Evolutionary conservation across 2,888 invertebrate genomes (phyloP).

Genomic region (Eupithecia inturbata): DNA sequence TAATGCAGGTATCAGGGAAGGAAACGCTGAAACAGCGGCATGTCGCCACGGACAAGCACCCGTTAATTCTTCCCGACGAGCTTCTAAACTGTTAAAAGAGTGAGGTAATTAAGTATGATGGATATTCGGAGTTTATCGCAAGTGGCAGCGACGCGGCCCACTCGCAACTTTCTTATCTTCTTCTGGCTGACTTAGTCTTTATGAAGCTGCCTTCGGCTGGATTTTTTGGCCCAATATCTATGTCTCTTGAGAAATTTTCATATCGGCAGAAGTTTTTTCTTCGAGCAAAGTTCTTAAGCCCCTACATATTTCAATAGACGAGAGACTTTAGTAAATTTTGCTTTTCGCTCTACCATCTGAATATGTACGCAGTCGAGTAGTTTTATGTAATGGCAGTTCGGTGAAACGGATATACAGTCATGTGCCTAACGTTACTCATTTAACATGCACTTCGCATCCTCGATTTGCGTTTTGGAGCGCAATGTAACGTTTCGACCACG

Average conservation of each 20-base stretch:
- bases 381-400: constrained; percentile 5
- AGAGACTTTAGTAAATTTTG: constrained; percentile 3
- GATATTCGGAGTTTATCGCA: constrained; percentile 78
- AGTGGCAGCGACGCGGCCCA: constrained; percentile 65
- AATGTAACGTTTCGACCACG: constrained; percentile 44
- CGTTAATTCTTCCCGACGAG: constrained; percentile 69
- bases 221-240: constrained; percentile 53
- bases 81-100: constrained; percentile 76
- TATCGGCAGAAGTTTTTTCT: constrained; percentile 33
- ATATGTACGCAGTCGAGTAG: not conserved
- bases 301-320: constrained; percentile 20
- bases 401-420: constrained; percentile 9
- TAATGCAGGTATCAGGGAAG: constrained; percentile 53
- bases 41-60: constrained; percentile 68
- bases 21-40: constrained; percentile 64
- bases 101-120: constrained; percentile 81
- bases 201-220: constrained; percentile 55
- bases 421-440: constrained; percentile 38
- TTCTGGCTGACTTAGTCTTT: constrained; percentile 64
- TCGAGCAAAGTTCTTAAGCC: constrained; percentile 19
- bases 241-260: constrained; percentile 42
- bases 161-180: constrained; percentile 72
- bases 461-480: constrained; percentile 46
- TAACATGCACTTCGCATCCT: constrained; percentile 44
- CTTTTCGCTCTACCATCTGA: not conserved